Base-by-base conservation (phyloP, 2,888 invertebrate species). In the Liopterus haemorrhoidalis region DNA sequence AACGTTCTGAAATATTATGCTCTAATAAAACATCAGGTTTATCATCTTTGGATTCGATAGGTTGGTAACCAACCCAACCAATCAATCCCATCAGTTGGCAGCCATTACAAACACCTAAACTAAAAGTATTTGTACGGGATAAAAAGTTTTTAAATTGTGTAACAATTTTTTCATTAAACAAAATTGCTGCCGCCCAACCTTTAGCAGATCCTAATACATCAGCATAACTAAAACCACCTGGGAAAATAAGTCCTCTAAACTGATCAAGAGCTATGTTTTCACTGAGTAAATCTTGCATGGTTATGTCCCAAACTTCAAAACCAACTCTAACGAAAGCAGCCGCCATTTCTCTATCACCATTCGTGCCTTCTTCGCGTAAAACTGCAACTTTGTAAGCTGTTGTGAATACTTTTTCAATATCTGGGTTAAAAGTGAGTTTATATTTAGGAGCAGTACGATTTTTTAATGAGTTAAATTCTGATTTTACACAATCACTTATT, bases 201-300 rank as follows among this genome's bases (percentile, higher is more conserved):
- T 94, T 96, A 0, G 93, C 96, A 0, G 96, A 95, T 4, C 97
- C 97, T 38, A 96, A 72, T 0, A 96, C 97, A 66, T 92, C 91
- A 30, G 94, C 96, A 67, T 95, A 97, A 68, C 95, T 96, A 67
- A 99, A 99, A n/a, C 99, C 99, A 11, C 94, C 97, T 1, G 96
- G 96, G 66, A 97, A 97, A 35, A 93, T 81, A 9, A 97, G 62
- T 1, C 97, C 96, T 53, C 82, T 78, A 71, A 95, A 96, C 15
- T 75, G 70, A 49, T 90, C 85, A 22, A 95, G 69, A 2, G 76
- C 80, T 2, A 87, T 75, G 57, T 74, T 75, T 22, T 79, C 79
- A 49, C 72, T 72, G 30, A 89, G 71, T 45, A 95, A 71, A 71
- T 95, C 95, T 58, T 90, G 85, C 89, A 95, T 93, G 1, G 92